Evolutionary conservation across 2,888 invertebrate genomes (phyloP).

Genomic region (Monochamus alternatus): DNA sequence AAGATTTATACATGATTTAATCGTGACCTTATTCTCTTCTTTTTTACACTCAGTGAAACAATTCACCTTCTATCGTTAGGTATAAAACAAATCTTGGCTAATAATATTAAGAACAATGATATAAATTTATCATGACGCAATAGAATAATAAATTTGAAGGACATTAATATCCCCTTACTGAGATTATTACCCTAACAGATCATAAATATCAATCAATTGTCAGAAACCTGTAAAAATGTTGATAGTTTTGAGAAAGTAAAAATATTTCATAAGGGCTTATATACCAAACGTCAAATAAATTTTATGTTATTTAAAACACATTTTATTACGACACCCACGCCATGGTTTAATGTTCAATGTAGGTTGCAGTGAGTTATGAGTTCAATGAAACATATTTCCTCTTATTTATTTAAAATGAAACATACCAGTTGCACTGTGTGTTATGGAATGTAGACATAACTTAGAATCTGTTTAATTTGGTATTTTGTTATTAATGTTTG

Average conservation of each 20-base stretch:
- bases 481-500: no score
- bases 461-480: no score
- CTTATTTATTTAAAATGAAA: conserved; percentile 16
- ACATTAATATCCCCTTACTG: not conserved
- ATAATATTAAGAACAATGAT: not conserved
- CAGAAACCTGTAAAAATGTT: not conserved
- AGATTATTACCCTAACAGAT: not conserved
- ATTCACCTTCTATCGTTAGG: not conserved
- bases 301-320: not conserved
- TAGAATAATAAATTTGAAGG: not conserved
- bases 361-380: conserved; percentile 5
- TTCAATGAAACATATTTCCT: conserved; percentile 20
- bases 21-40: not conserved
- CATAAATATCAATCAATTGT: not conserved
- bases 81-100: not conserved
- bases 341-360: not conserved
- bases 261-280: not conserved
- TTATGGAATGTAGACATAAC: no score
- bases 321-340: conserved; percentile 17
- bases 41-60: not conserved
- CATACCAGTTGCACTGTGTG: not conserved
- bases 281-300: conserved; percentile 1
- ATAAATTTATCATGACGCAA: not conserved
- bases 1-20: no score
- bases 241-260: not conserved